Evolutionary conservation across 1,140 invertebrate species (phyloP).

Genomic region (Pseudobourletiella spinata): DNA sequence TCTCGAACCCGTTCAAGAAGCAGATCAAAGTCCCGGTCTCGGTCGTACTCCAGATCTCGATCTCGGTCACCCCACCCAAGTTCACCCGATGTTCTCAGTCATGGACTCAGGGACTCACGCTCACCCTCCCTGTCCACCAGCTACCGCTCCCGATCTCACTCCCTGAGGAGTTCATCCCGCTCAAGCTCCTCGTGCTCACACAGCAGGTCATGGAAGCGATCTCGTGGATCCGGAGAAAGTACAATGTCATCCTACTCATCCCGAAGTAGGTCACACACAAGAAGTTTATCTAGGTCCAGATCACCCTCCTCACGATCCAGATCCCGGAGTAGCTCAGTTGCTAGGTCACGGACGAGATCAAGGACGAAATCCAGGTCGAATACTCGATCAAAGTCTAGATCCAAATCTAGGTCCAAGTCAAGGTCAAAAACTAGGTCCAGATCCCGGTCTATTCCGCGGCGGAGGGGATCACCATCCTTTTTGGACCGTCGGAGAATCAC

Average conservation of each 20-base stretch:
- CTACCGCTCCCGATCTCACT: neutral
- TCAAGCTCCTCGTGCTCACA: neutral
- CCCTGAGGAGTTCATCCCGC: neutral
- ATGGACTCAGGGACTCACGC: neutral
- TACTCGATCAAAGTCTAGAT: neutral
- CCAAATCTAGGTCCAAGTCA: neutral
- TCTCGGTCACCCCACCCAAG: neutral
- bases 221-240: neutral
- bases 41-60: neutral
- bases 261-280: neutral
- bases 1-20: neutral
- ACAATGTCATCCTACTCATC: neutral
- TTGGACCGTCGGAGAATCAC: constrained; percentile 79
- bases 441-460: neutral
- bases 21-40: neutral
- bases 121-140: no score
- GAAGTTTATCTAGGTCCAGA: neutral
- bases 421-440: neutral
- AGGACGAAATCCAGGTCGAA: neutral
- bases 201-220: neutral
- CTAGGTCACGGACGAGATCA: neutral
- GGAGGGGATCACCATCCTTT: constrained; percentile 77
- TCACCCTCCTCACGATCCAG: neutral
- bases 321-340: neutral
- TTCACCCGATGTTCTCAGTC: neutral